Evolutionary conservation across 1,140 invertebrate species (phyloP), one percentile per base, ranked within the genome.

Genomic region (Megalonaias nervosa): DNA sequence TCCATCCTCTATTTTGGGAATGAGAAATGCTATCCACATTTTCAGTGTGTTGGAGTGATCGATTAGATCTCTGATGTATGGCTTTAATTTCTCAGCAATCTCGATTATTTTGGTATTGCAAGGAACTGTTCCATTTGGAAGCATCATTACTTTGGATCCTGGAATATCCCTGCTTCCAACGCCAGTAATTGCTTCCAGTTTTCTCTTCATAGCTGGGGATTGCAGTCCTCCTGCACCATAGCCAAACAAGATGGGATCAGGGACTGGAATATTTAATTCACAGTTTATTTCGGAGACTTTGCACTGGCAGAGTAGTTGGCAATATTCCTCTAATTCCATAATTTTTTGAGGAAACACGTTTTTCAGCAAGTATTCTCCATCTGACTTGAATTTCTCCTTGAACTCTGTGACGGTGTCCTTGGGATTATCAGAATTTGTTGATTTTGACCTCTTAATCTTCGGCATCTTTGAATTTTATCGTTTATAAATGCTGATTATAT

Each of bases 21-120:
- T 99, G 93, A 99, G 94, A 87, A 98, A 98, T 17, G 96, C 97
- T 87, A 99, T 97, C 98, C 98, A 99, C 97, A 99, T 99, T 93
- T 99, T 99, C 72, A 78, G 66, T 26, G 71, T 78, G 58, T 78
- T 78, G 56, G 76, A 73, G 58, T 78, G 76, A 26, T 78, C 76
- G 48, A 78, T 78, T n/a, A 78, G 60, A 31, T 78, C 76, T 19
- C 76, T 23, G 21, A 78, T 73, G 48, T 67, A 78, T 17, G 76
- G 76, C 57, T 78, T 78, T 17, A 78, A 61, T 31, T 74, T 64
- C 67, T 78, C 76, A 61, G 76, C 67, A 38, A 78, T 78, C 3
- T 78, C 76, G 11, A 48, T 31, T 55, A 78, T 55, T 48, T 60
- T 67, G n/a, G 68, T 78, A 66, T 78, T 78, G n/a, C 67, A 62